These are phyloP conservation scores for Alectoris magna DNA, from an alignment of 2,797 vertebrate genomes.

Conservation along the genomic window DNA sequence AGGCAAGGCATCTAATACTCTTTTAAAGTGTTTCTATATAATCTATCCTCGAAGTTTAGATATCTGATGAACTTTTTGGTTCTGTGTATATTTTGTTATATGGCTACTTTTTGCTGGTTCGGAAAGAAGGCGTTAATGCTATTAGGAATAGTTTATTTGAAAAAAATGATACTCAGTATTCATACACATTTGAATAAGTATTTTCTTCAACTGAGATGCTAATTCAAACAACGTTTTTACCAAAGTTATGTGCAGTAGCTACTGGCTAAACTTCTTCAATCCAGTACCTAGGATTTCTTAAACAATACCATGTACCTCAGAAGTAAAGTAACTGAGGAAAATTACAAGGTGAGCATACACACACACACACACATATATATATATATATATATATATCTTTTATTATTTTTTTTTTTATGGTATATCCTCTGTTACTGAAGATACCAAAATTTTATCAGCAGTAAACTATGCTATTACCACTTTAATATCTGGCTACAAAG, in stretches of 20 bases:
- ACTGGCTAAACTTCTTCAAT: not conserved
- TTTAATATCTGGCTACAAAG: constrained; percentile 68
- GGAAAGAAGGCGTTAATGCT: not conserved
- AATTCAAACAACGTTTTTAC: not conserved
- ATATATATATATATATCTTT: no score
- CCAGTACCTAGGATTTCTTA: not conserved
- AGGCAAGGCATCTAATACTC: not conserved
- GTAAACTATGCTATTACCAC: constrained; percentile 68
- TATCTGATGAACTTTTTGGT: not conserved
- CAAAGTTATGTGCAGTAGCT: not conserved
- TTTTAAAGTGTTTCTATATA: not conserved
- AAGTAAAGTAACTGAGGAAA: constrained; percentile 24
- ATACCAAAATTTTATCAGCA: constrained; percentile 58
- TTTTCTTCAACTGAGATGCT: not conserved
- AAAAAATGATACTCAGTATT: not conserved
- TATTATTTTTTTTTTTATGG: constrained; percentile 10
- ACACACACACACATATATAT: no score
- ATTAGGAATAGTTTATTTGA: not conserved
- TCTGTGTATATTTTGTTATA: not conserved
- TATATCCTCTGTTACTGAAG: constrained; percentile 23
- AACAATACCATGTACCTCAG: constrained; percentile 9
- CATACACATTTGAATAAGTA: not conserved
- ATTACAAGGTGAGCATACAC: not conserved
- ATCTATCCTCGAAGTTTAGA: not conserved
- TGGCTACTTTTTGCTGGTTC: not conserved